Base-by-base conservation (phyloP, 2,888 invertebrate genomes). In the Argynnis bischoffii region DNA sequence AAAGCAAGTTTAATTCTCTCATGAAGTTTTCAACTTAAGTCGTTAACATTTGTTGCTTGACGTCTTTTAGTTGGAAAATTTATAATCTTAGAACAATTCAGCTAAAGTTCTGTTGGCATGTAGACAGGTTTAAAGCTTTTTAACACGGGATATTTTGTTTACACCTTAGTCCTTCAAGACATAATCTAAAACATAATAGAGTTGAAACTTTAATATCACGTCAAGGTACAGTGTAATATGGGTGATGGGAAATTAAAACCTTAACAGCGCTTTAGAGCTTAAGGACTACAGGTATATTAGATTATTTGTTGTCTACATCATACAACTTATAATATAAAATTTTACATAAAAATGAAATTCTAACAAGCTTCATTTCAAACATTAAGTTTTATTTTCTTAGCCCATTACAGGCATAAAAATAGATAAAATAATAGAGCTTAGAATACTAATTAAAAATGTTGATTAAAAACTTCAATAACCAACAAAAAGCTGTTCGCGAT, bases 41-140 rank as follows among this genome's bases (percentile, higher is more conserved):
- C 55, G 35, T 55, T 64, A 64, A 55, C 64, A 55, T 41, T 18
- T 18, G 26, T 26, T 18, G 55, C 48, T 48, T 16, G 50, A 16
- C 48, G 35, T 50, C 48, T 41, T 55, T 55, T 16, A 31, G 35
- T 31, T 51, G 46, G 21, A 56, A 64, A 50, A 64, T 56, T 56
- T 50, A 56, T 41, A 51, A 41, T 48, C 51, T 63, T 41, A 41
- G 2, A 41, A 41, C 11, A 41, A 41, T 11, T 41, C 11, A 11
- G 13, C 15, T 21, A 26, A 56, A 51, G 15, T 55, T 56, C 55
- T 51, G 47, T 8, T 11, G 11, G 21, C 61, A 3, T 53, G 53
- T 46, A 35, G 41, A 56, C 55, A n/a, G 21, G 50, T n/a, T 50
- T 6, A 56, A 21, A 35, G n/a, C 4, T 21, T 41, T 64, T 41